phyloP scores from a whole-genome alignment of 2,888 invertebrate species.

The Yponomeuta evonymella region DNA sequence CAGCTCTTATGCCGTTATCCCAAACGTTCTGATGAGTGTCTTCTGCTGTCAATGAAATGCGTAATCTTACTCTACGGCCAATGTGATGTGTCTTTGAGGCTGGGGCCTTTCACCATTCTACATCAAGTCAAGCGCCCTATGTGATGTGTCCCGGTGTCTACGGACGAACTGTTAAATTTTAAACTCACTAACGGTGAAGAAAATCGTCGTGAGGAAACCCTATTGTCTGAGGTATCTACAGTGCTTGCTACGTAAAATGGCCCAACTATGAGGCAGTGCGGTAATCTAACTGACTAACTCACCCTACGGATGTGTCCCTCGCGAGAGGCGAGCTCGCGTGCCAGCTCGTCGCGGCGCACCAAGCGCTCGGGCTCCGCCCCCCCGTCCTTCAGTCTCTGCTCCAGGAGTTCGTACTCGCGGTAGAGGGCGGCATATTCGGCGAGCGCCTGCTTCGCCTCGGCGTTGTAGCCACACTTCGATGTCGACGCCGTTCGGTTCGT shows the following conservation, averaged over 20 bases:
- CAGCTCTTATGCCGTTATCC: too few species aligned
- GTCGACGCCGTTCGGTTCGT: conserved; percentile 47
- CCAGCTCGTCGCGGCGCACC: conserved; percentile 42
- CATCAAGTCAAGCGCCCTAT: too few species aligned
- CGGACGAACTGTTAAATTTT: too few species aligned
- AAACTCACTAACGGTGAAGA: too few species aligned
- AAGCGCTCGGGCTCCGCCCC: conserved; percentile 39
- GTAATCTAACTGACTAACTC: not conserved
- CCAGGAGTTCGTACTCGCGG: conserved; percentile 51
- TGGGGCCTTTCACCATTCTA: too few species aligned
- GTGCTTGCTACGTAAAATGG: not conserved
- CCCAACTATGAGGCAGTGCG: not conserved
- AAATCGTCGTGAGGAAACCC: too few species aligned
- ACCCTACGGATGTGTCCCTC: conserved; percentile 1
- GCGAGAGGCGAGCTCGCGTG: conserved; percentile 41
- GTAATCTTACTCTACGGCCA: too few species aligned
- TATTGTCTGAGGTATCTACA: too few species aligned
- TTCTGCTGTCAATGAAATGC: too few species aligned
- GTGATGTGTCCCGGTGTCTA: too few species aligned
- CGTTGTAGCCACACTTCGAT: conserved; percentile 45
- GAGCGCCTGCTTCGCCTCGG: conserved; percentile 51
- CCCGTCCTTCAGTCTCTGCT: conserved; percentile 39
- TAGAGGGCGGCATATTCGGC: conserved; percentile 55
- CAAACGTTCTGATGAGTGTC: too few species aligned
- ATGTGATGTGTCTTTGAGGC: too few species aligned